phyloP scores from a whole-genome alignment of 2,113 vertebrate genomes.

The Rutilus rutilus region DNA sequence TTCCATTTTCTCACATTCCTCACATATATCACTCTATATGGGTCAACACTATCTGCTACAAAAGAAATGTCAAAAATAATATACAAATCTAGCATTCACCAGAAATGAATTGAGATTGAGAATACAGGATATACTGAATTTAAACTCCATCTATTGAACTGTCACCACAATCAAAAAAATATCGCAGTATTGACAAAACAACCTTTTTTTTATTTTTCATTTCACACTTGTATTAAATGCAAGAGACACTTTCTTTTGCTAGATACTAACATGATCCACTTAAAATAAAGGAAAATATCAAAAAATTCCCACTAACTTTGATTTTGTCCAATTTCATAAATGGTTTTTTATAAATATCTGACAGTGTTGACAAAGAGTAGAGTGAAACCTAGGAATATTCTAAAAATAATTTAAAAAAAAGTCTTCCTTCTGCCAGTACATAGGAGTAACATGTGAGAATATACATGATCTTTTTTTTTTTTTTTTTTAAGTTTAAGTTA shows the following conservation, averaged over 20 bases:
- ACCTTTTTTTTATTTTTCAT: neutral
- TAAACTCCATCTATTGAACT: neutral
- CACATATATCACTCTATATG: neutral
- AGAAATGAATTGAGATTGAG: neutral
- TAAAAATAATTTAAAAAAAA: neutral
- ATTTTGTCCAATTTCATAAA: neutral
- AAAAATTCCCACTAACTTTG: neutral
- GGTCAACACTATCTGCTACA: neutral
- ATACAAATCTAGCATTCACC: neutral
- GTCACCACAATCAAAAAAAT: neutral
- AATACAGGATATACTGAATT: neutral
- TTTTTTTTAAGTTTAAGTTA: too few relatives aligned
- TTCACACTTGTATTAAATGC: neutral
- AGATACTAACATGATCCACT: neutral
- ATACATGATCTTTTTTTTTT: neutral
- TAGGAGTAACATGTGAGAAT: too few relatives aligned
- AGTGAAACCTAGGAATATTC: neutral
- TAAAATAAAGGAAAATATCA: neutral
- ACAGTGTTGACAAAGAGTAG: neutral
- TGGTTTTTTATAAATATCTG: neutral
- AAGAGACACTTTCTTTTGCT: neutral
- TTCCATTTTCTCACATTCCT: conserved; percentile 3
- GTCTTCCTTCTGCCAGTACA: neutral
- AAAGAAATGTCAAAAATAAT: neutral
- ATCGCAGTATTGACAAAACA: neutral